Conservation (phyloP, 1,140 invertebrate genomes). For the Anthonomus grandis region DNA sequence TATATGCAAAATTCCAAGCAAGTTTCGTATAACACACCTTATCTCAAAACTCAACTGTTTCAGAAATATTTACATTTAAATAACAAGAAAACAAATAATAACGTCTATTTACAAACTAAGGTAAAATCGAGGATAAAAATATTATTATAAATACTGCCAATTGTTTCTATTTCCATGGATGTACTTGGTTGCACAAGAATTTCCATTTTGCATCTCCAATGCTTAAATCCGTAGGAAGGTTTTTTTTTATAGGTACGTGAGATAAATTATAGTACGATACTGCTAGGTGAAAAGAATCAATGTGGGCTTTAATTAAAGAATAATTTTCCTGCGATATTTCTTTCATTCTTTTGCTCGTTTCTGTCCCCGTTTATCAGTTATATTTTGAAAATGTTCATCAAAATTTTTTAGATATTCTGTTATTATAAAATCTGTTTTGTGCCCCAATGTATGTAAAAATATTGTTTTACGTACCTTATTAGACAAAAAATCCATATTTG, state of each 20-base stretch:
- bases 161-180: too few relatives aligned
- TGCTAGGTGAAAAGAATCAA: not conserved
- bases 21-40: too few relatives aligned
- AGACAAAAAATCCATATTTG: not conserved
- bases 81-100: too few relatives aligned
- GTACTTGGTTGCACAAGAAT: too few relatives aligned
- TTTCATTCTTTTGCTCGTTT: not conserved
- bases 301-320: not conserved
- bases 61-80: too few relatives aligned
- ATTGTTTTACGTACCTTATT: not conserved
- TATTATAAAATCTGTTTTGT: constrained; percentile 6
- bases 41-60: too few relatives aligned
- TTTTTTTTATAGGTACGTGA: not conserved
- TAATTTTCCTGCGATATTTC: not conserved
- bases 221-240: not conserved
- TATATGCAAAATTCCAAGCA: too few relatives aligned
- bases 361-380: constrained; percentile 3
- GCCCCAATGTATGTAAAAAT: not conserved
- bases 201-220: too few relatives aligned
- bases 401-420: constrained; percentile 3
- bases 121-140: too few relatives aligned
- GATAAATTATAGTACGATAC: constrained; percentile 1
- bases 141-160: too few relatives aligned
- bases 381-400: not conserved
- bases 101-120: too few relatives aligned